Evolutionary conservation across 2,113 vertebrate genomes (phyloP).

Genomic region (Alligator mississippiensis): DNA sequence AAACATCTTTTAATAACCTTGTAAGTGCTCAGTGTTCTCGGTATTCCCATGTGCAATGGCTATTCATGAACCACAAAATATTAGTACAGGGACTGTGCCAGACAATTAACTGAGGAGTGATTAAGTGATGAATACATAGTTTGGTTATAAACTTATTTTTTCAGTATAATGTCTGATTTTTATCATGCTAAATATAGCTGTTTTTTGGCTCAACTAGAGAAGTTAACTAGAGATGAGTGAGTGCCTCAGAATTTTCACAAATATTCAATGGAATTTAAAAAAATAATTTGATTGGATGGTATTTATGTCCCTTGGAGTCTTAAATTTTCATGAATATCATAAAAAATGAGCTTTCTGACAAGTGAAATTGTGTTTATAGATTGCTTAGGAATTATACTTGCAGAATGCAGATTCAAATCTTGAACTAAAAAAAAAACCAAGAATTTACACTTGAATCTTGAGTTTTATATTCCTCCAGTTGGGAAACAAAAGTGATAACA

Average conservation of each 20-base stretch:
- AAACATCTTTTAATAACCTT: slow-evolving; percentile 17
- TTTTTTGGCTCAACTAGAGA: neutral
- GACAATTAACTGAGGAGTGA: neutral
- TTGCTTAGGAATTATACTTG: rapidly evolving
- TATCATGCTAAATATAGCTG: neutral
- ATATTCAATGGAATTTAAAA: neutral
- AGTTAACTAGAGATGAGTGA: neutral
- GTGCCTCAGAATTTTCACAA: neutral
- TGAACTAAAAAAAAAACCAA: neutral
- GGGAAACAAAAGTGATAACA: neutral
- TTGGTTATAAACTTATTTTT: neutral
- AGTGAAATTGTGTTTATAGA: neutral
- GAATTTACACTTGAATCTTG: neutral
- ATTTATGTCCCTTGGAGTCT: neutral
- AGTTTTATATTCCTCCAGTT: neutral
- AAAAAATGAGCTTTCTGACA: neutral
- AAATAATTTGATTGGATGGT: neutral
- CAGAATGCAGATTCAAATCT: neutral
- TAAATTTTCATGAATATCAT: neutral
- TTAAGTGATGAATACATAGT: neutral
- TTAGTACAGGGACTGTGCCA: neutral
- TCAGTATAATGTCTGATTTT: neutral
- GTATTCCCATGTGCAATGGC: neutral
- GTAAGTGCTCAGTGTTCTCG: neutral
- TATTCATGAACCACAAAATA: neutral